These are phyloP conservation scores for Nothobranchius furzeri DNA, from an alignment of 2,113 vertebrate genomes.

Conservation along the genomic window DNA sequence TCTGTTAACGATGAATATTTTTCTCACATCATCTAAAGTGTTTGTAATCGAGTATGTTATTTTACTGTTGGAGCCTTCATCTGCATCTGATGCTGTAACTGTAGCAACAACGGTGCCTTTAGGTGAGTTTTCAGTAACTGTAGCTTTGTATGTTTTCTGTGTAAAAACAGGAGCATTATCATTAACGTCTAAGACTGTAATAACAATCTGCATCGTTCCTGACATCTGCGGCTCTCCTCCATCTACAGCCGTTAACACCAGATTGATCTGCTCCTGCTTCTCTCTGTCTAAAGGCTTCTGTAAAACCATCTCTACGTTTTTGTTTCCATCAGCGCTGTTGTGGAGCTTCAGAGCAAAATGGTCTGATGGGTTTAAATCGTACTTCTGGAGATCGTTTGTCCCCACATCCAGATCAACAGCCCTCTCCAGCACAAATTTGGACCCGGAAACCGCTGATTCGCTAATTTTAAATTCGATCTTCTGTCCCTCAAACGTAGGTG, in stretches of 20 bases:
- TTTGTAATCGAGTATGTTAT: slow-evolving; percentile 76
- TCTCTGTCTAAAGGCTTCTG: slow-evolving; percentile 56
- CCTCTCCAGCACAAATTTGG: slow-evolving; percentile 61
- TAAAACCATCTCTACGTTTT: slow-evolving; percentile 51
- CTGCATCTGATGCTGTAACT: slow-evolving; percentile 79
- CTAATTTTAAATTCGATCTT: slow-evolving; percentile 59
- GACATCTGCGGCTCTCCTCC: slow-evolving; percentile 60
- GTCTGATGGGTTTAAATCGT: slow-evolving; percentile 43
- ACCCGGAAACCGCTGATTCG: slow-evolving; percentile 53
- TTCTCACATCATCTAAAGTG: slow-evolving; percentile 32
- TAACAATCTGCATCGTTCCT: slow-evolving; percentile 54
- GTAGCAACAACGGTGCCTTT: slow-evolving; percentile 49
- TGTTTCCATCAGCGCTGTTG: slow-evolving; percentile 32
- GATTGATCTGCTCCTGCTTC: slow-evolving; percentile 5
- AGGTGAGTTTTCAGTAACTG: slow-evolving; percentile 64
- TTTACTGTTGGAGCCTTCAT: slow-evolving; percentile 75
- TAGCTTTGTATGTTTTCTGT: slow-evolving; percentile 32
- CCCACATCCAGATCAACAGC: slow-evolving; percentile 56
- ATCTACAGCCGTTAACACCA: slow-evolving; percentile 48
- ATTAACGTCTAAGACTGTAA: slow-evolving; percentile 31
- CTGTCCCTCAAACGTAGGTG: slow-evolving; percentile 32
- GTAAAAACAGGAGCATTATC: slow-evolving; percentile 60
- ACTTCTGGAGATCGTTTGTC: slow-evolving; percentile 35
- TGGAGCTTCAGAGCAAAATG: slow-evolving; percentile 48
- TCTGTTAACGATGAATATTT: slow-evolving; percentile 64